Evolutionary conservation across 2,113 vertebrate species (phyloP).

Genomic region (Rhinolophus sinicus): DNA sequence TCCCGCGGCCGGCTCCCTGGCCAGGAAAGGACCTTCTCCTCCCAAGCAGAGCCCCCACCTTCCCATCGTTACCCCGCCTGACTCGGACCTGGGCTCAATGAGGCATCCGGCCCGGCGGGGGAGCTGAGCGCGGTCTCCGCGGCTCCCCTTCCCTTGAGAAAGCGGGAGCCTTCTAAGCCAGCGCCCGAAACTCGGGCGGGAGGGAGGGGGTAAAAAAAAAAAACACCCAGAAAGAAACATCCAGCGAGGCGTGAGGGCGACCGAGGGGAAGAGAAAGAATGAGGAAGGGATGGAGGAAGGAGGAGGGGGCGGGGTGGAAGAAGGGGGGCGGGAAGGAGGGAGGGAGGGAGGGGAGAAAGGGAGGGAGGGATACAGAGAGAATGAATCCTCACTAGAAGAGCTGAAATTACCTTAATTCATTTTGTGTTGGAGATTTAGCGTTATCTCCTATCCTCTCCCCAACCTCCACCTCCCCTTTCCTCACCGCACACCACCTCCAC

Average conservation of each 20-base stretch:
- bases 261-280: constrained; percentile 65
- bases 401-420: constrained; percentile 84
- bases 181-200: constrained; percentile 68
- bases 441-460: constrained; percentile 72
- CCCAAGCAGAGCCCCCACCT: constrained; percentile 38
- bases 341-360: not conserved
- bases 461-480: constrained; percentile 53
- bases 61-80: constrained; percentile 71
- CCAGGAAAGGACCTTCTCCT: constrained; percentile 64
- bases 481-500: constrained; percentile 54
- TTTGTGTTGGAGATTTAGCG: constrained; percentile 67
- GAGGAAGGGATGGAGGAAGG: constrained; percentile 66
- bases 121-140: constrained; percentile 55
- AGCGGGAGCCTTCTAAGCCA: constrained; percentile 69
- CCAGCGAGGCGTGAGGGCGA: constrained; percentile 67
- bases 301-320: constrained; percentile 63
- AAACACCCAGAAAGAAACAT: constrained; percentile 54
- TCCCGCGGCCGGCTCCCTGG: not conserved
- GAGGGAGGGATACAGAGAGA: constrained; percentile 62
- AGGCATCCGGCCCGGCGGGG: constrained; percentile 69
- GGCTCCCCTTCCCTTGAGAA: constrained; percentile 75
- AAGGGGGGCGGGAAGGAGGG: constrained; percentile 45
- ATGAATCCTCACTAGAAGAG: constrained; percentile 81
- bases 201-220: not conserved
- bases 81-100: constrained; percentile 74